Evolutionary conservation across 2,797 vertebrate species (phyloP).

Genomic region (Tokudaia muenninki): DNA sequence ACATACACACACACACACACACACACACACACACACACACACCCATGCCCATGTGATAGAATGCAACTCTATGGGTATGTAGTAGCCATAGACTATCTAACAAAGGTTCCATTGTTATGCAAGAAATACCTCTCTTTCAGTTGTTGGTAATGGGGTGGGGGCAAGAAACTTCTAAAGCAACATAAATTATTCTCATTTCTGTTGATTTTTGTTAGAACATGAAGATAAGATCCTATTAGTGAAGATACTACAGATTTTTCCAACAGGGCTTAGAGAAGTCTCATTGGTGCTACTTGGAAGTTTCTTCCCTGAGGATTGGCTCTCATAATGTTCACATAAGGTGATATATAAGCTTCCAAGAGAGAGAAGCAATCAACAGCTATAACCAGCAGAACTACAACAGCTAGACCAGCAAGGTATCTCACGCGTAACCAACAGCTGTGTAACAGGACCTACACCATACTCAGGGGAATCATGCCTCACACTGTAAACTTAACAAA

Average conservation of each 20-base stretch:
- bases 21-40: not conserved
- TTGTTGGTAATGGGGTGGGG: not conserved
- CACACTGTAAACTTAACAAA: not conserved
- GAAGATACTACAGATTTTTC: not conserved
- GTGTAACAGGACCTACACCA: not conserved
- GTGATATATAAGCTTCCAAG: not conserved
- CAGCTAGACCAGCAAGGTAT: not conserved
- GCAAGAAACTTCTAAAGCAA: not conserved
- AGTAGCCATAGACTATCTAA: not conserved
- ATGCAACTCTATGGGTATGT: not conserved
- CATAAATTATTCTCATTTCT: not conserved
- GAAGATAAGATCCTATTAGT: not conserved
- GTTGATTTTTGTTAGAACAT: no score
- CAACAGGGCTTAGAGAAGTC: not conserved
- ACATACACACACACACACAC: not conserved
- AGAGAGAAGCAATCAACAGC: not conserved
- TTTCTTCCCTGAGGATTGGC: not conserved
- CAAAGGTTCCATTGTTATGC: not conserved
- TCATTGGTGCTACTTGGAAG: not conserved
- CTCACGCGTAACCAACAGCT: no score
- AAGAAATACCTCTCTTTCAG: not conserved
- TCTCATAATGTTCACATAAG: not conserved
- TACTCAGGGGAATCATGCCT: not conserved
- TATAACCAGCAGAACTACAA: not conserved
- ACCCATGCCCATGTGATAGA: not conserved